phyloP scores from a whole-genome alignment of 2,113 vertebrate species.

The Calidris pugnax region DNA sequence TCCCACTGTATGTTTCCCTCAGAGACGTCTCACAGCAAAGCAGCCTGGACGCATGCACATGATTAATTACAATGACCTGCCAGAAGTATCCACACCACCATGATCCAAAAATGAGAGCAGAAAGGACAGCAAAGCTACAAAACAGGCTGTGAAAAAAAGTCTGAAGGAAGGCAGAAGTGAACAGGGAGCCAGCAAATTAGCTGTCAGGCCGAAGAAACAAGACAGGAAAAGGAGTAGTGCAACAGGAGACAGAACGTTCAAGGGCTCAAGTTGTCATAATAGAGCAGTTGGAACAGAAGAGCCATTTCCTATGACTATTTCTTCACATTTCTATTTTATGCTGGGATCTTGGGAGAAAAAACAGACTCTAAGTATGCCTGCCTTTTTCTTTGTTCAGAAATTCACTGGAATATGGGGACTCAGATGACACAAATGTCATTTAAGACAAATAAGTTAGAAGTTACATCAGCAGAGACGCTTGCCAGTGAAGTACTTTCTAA shows the following conservation, averaged over 20 bases:
- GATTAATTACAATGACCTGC: constrained; percentile 79
- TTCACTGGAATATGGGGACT: background rate
- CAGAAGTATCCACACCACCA: constrained; percentile 62
- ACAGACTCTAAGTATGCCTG: background rate
- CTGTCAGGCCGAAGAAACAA: constrained; percentile 79
- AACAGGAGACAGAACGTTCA: constrained; percentile 75
- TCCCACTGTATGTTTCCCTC: constrained; percentile 77
- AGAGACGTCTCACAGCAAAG: constrained; percentile 66
- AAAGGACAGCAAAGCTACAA: constrained; percentile 72
- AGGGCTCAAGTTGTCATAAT: constrained; percentile 79
- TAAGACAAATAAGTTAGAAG: background rate
- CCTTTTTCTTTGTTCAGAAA: background rate
- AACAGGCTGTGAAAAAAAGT: constrained; percentile 76
- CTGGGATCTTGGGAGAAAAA: background rate
- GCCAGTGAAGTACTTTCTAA: background rate
- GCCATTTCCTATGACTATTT: constrained; percentile 7
- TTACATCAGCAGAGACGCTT: background rate
- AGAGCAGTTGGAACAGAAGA: constrained; percentile 32
- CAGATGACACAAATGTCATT: background rate
- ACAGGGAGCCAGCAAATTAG: constrained; percentile 78
- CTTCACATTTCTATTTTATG: background rate
- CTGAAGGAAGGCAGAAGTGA: constrained; percentile 76
- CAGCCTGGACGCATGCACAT: constrained; percentile 71
- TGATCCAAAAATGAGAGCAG: constrained; percentile 68
- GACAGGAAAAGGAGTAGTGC: constrained; percentile 82